phyloP scores from a whole-genome alignment of 2,113 vertebrate genomes.

The Plecturocebus donacophilus region DNA sequence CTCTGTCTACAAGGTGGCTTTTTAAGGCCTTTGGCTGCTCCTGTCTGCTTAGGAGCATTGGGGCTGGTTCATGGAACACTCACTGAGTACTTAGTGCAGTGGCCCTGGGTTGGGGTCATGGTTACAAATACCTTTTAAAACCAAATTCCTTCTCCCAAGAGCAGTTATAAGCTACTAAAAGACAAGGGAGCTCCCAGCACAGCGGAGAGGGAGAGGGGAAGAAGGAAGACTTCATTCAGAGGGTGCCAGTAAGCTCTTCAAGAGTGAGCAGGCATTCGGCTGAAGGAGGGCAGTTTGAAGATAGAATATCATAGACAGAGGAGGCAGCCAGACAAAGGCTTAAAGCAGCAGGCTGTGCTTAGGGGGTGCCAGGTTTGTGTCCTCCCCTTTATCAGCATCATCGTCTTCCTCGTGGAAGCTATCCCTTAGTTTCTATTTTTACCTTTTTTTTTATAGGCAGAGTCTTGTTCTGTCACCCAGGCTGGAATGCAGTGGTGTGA shows the following conservation, averaged over 20 bases:
- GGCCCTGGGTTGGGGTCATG: neutral
- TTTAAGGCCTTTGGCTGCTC: neutral
- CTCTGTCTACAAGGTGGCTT: neutral
- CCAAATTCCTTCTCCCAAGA: neutral
- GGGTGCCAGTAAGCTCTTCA: neutral
- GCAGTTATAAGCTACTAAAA: neutral
- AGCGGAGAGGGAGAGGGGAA: fast-evolving
- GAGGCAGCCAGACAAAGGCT: neutral
- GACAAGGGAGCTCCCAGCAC: neutral
- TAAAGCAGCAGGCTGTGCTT: neutral
- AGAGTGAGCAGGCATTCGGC: neutral
- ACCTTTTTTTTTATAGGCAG: neutral
- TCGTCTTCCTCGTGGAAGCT: neutral
- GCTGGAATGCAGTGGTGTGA: neutral
- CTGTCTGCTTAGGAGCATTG: neutral
- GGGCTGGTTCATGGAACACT: neutral
- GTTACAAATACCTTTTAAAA: neutral
- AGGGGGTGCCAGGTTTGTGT: neutral
- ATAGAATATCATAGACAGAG: neutral
- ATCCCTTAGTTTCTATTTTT: neutral
- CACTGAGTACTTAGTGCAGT: neutral
- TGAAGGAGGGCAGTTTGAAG: neutral
- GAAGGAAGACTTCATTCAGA: neutral
- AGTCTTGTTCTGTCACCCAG: neutral
- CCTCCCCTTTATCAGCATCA: neutral